Evolutionary conservation across 2,888 invertebrate genomes (phyloP), one percentile per base, ranked within the genome.

Genomic region (Trachelus tabidus): DNA sequence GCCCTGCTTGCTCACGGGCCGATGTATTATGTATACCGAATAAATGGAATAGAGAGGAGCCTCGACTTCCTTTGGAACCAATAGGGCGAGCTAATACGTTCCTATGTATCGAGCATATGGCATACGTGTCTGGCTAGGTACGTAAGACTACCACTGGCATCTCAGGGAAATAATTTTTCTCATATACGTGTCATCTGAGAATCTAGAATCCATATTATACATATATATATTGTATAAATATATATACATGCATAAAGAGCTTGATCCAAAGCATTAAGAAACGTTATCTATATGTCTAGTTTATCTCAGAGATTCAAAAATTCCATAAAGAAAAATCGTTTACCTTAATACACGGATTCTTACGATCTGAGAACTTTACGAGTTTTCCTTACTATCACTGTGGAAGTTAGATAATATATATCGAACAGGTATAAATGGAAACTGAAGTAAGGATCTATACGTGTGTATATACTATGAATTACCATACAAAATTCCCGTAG

Each of bases 11-110:
- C 81, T 84, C 82, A 82, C 81, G 81, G 83, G 83, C 83, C 86
- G 86, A 89, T 89, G 86, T 88, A 89, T 89, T 89, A 89, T 89
- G 89, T 89, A 89, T 89, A 87, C 87, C 83, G 87, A 87, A 89
- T 89, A 89, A 89, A 88, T 89, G 85, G 88, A 87, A 88, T 83
- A 85, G 75, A 80, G 78, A 75, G 79, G 85, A 85, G 86, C 81
- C 79, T 77, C 75, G 81, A 78, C 83, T 86, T 88, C 89, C 89
- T 89, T 89, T 83, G 84, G 84, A 89, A 84, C 87, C 89, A 89
- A 89, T 89, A 89, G 88, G 86, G 87, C 87, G 79, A 85, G 85
- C 87, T 86, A 87, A 87, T 35, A 35, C 87, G 85, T 84, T 81
- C 83, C 81, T 82, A 83, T 81, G 83, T 83, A 83, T 83, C 80